Evolutionary conservation across 2,113 vertebrate species (phyloP).

Genomic region (Anser brachyrhynchus): DNA sequence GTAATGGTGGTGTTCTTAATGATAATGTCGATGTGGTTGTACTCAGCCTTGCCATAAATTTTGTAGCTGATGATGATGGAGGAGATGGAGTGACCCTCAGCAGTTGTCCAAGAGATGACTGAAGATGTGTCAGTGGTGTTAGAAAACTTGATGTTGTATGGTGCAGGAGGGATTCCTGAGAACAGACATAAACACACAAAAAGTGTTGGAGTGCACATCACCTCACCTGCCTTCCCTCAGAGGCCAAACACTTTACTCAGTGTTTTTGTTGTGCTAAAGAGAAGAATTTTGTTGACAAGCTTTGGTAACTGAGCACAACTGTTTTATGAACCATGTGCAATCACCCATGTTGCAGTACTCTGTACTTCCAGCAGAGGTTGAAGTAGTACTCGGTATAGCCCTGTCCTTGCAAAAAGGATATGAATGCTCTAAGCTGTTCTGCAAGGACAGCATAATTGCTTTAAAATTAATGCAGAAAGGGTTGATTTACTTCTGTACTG

Average conservation of each 20-base stretch:
- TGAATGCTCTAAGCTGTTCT: background rate
- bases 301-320: background rate
- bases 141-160: constrained; percentile 80
- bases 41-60: constrained; percentile 76
- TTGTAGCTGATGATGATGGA: constrained; percentile 85
- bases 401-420: background rate
- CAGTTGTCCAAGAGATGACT: constrained; percentile 81
- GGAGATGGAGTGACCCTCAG: constrained; percentile 86
- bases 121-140: constrained; percentile 86
- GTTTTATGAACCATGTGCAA: background rate
- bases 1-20: constrained; percentile 79
- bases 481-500: background rate
- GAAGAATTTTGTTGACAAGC: background rate
- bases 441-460: background rate
- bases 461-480: background rate
- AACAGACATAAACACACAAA: constrained; percentile 45
- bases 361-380: background rate
- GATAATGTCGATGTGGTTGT: constrained; percentile 83
- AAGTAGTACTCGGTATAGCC: background rate
- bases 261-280: background rate
- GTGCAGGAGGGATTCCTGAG: constrained; percentile 83
- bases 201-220: background rate
- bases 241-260: background rate
- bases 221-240: background rate
- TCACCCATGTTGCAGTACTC: background rate